Base-by-base conservation (phyloP, 2,797 vertebrate genomes). In the Megaceryle alcyon region DNA sequence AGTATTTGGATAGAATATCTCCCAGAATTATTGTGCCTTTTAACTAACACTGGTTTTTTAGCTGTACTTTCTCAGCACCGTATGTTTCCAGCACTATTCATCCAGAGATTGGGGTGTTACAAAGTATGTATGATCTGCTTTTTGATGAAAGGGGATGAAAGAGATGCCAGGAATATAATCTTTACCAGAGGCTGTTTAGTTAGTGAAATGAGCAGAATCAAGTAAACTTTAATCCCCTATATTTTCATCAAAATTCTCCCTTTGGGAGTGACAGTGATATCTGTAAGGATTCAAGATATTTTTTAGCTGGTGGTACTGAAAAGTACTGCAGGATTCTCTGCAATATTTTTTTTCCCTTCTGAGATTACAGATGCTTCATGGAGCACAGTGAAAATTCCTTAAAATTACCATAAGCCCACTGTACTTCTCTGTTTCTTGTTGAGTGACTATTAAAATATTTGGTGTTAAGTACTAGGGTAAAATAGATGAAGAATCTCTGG, bases 361-460 rank as follows among this genome's bases (percentile, higher is more conserved):
- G 63, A 88, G 28, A 73, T 80, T 80, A 63, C 33, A 89, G 49
- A 43, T 93, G 57, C 81, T 92, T 95, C 31, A 14, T 51, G 57
- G 76, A 81, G 49, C 61, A 59, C 84, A 76, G 41, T 90, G n/a
- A 64, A 85, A 87, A 89, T 75, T 69, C 61, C 37, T 65, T 71
- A 20, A 64, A 75, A 71, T 75, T 75, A 9, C 21, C 10, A 1
- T 75, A 20, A 83, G 11, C 53, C 35, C 0, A 2, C 2, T 22
- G 41, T 85, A 73, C 20, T 93, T 82, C 51, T 82, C 53, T 88
- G 53, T 68, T 92, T 83, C 76, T 85, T 75, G 26, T 61, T 77
- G 68, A 72, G 18, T n/a, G 11, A 66, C n/a, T 73, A 3, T 80
- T 88, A 82, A 73, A 77, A 73, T 6, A 37, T 35, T 70, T 12